These are phyloP conservation scores for Solen grandis DNA, from an alignment of 1,140 invertebrate species.

Conservation along the genomic window DNA sequence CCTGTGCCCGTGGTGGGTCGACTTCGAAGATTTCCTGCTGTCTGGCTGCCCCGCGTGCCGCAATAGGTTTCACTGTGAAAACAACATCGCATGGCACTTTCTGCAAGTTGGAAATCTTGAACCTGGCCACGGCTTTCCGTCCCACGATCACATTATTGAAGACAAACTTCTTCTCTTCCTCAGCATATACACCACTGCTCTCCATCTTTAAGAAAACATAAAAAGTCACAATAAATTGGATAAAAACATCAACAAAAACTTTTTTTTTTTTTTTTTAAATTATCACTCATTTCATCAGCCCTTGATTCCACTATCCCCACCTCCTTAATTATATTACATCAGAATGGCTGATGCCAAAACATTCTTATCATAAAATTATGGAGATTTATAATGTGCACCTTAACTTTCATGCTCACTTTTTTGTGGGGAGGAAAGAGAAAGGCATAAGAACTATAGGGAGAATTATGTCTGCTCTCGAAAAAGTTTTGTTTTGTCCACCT, in stretches of 20 bases:
- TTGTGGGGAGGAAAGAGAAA: too few relatives aligned
- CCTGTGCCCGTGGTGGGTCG: conserved; percentile 77
- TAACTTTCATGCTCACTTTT: too few relatives aligned
- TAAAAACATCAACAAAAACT: neutral
- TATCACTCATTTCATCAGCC: too few relatives aligned
- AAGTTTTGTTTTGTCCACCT: too few relatives aligned
- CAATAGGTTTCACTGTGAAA: conserved; percentile 73
- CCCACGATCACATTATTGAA: conserved; percentile 81
- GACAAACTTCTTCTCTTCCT: conserved; percentile 80
- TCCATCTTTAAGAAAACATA: conserved; percentile 60
- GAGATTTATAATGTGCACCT: too few relatives aligned
- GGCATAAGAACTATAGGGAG: too few relatives aligned
- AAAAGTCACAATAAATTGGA: neutral
- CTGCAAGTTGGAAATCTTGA: conserved; percentile 80
- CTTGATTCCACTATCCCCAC: too few relatives aligned
- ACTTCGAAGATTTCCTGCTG: conserved; percentile 79
- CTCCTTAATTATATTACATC: too few relatives aligned
- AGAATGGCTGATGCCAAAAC: too few relatives aligned
- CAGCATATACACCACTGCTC: conserved; percentile 79
- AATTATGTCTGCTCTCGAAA: too few relatives aligned
- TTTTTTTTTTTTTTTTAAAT: too few relatives aligned
- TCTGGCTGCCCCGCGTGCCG: conserved; percentile 59
- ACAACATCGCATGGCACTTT: conserved; percentile 80
- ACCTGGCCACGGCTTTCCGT: conserved; percentile 78
- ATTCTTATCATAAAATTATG: too few relatives aligned